Base-by-base conservation (phyloP, 2,113 vertebrate genomes). In the Cathartes aura region DNA sequence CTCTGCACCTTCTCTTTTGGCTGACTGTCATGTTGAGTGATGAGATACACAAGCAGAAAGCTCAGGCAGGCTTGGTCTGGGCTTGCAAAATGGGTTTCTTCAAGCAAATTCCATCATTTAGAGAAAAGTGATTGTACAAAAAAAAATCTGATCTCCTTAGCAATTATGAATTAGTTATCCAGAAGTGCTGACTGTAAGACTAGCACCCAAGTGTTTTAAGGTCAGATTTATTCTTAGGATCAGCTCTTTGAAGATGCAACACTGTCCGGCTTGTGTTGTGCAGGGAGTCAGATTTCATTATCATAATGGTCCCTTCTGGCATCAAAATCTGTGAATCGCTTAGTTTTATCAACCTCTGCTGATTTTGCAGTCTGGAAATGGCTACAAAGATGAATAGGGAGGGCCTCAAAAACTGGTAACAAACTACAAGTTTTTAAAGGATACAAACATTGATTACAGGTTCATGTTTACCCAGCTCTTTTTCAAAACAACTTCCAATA, bases 31-130 rank as follows among this genome's bases (percentile, higher is more conserved):
- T 1, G 21, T 40, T 74, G 72, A 83, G 19, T 19, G 68, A 93
- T 78, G 94, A 87, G 88, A 87, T 29, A 43, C 17, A 32, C 62
- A 64, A 62, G 58, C 73, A 80, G 48, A 93, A 93, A 90, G n/a
- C 32, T 84, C 64, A 81, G 29, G 58, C 4, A 34, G 29, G 15
- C 23, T 80, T 66, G 14, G 42, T 70, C 63, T 20, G 7, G 56
- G 52, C n/a, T 80, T 70, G 58, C 34, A 90, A 62, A 38, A 58
- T 9, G 26, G 8, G 27, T 71, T 95, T 90, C 62, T 73, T 66
- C 40, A 83, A 88, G 45, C 9, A 86, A 92, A 93, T 63, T 53
- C 62, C 38, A 88, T 34, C 27, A 32, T 42, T 73, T 79, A 76
- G 50, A 79, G 52, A 52, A 78, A 90, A 83, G 19, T 6, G 6